Evolutionary conservation across 2,888 invertebrate genomes (phyloP), one percentile per base, ranked within the genome.

Genomic region (Ochropleura leucogaster): DNA sequence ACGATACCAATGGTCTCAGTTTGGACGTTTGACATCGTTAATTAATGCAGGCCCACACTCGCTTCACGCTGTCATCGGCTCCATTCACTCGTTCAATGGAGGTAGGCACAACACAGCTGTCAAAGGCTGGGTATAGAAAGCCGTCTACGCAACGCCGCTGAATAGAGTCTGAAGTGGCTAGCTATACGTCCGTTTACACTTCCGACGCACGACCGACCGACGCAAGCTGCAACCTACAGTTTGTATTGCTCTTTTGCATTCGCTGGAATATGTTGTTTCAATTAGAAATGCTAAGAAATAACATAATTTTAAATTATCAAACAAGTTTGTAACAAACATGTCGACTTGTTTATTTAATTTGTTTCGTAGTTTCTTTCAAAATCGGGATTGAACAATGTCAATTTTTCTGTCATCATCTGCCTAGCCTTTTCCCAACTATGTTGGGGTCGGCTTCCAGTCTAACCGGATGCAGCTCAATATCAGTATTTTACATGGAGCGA

Each of bases 101-200:
- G 89, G 90, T 88, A 90, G 90, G 87, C 88, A 89, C 87, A 89
- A 89, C 90, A 85, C 83, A 87, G 88, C 92, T 94, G 94, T 95
- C 95, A 95, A 95, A 95, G 94, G 92, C 90, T 82, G 72, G 68
- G 69, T 85, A 88, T 85, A 87, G 81, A 83, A 80, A 78, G 80
- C 80, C 79, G 82, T 77, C 90, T 91, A 94, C 94, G 94, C 94
- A 94, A 91, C 86, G 85, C 79, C 88, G 85, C 85, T 96, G 95
- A 95, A 96, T 96, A 93, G 94, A 92, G 95, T 95, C 95, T 96
- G 94, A 94, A 95, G 94, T 93, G 92, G 87, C 88, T 90, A 90
- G 85, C 84, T 90, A 89, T 88, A 89, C 85, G 83, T 81, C 86
- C 85, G 90, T 90, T 91, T 93, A 91, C 90, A 91, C 91, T 93